Evolutionary conservation across 2,113 vertebrate genomes (phyloP).

Genomic region (Sprattus sprattus): DNA sequence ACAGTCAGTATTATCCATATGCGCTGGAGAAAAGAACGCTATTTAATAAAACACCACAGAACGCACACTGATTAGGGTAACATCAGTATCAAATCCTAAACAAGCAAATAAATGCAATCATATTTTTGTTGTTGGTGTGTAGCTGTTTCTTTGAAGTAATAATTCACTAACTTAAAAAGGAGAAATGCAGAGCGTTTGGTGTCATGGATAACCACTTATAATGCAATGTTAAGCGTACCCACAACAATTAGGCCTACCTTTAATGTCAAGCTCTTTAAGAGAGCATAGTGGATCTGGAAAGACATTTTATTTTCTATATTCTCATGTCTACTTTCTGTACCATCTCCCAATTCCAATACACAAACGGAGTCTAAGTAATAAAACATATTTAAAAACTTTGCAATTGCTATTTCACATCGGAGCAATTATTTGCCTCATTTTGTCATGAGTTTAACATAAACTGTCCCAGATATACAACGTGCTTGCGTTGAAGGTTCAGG

Average conservation of each 20-base stretch:
- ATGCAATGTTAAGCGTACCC: not conserved
- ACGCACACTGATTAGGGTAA: not conserved
- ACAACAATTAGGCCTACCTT: not conserved
- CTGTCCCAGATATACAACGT: not conserved
- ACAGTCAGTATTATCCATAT: not conserved
- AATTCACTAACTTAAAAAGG: not conserved
- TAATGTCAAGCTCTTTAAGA: not conserved
- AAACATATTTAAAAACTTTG: not conserved
- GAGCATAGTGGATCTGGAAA: not conserved
- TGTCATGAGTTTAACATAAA: not conserved
- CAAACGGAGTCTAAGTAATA: not conserved
- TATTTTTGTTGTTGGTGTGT: no score
- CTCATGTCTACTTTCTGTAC: not conserved
- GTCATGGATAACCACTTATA: not conserved
- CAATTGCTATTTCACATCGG: not conserved
- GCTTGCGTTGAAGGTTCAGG: not conserved
- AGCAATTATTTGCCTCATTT: not conserved
- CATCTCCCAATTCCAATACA: not conserved
- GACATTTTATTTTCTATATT: not conserved
- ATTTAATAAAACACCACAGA: not conserved
- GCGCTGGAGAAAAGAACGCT: not conserved
- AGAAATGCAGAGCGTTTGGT: not conserved
- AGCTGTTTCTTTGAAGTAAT: no score
- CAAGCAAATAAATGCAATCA: no score
- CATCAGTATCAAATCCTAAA: not conserved